Conservation (phyloP, 2,797 vertebrate genomes). For the Pangasius djambal region DNA sequence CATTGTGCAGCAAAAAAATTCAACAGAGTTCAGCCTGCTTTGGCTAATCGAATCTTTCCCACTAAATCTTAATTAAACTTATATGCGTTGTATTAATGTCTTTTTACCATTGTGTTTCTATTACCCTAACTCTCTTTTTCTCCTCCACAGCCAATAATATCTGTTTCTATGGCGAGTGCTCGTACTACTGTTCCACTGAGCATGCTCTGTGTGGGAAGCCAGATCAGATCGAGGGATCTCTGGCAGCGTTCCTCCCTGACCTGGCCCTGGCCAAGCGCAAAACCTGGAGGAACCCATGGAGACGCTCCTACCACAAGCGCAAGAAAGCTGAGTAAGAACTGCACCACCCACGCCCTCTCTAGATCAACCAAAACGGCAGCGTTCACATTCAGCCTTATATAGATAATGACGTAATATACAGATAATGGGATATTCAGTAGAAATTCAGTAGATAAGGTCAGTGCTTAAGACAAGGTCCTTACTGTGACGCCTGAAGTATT, state of each 20-base stretch:
- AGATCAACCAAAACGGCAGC: background rate
- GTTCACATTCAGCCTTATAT: background rate
- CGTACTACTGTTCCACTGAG: constrained; percentile 90
- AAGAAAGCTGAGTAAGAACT: constrained; percentile 66
- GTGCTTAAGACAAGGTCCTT: background rate
- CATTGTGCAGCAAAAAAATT: background rate
- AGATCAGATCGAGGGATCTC: constrained; percentile 83
- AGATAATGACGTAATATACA: background rate
- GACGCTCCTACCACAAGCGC: constrained; percentile 82
- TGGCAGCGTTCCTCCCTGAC: constrained; percentile 86
- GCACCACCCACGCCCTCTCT: background rate
- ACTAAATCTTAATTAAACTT: background rate
- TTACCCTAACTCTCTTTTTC: constrained; percentile 23
- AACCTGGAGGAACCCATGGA: constrained; percentile 92
- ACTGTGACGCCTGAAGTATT: background rate
- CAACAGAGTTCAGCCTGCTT: background rate
- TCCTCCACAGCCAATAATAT: constrained; percentile 80
- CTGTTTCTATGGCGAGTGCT: constrained; percentile 90
- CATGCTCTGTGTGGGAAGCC: constrained; percentile 87
- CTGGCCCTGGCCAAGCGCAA: constrained; percentile 81
- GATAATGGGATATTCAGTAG: background rate
- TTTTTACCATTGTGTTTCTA: background rate
- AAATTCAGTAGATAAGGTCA: background rate
- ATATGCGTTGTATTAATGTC: background rate
- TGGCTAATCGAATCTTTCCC: background rate